A percentile compares a stretch with the other conserved stretches of the same genome.
Conservation (phyloP, 2,113 vertebrate species). For the Sebastes fasciatus region DNA sequence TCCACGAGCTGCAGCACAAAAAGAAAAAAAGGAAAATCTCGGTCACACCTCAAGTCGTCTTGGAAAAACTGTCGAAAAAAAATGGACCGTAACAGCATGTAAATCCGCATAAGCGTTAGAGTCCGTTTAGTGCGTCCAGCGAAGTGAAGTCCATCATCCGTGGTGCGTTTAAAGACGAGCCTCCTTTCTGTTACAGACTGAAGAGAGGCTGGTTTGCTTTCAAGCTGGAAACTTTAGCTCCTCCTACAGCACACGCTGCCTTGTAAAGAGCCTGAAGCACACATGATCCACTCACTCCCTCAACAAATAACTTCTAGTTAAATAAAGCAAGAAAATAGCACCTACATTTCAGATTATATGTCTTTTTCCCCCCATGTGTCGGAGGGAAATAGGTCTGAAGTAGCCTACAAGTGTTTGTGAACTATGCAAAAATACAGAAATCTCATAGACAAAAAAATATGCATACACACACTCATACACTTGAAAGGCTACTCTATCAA, state of each 20-base stretch:
- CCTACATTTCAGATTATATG: too few species aligned
- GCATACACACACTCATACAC: not conserved
- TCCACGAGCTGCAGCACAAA: not conserved
- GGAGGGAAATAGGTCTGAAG: too few species aligned
- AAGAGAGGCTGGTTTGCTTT: conserved; percentile 10
- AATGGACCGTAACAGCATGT: not conserved
- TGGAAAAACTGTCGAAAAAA: not conserved
- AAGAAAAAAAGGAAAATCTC: not conserved
- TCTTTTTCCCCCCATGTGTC: not conserved
- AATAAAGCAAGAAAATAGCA: not conserved
- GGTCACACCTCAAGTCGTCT: not conserved
- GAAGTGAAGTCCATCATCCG: conserved; percentile 18
- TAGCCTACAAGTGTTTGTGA: not conserved
- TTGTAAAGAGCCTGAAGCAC: not conserved
- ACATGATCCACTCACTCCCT: not conserved
- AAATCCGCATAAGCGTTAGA: not conserved
- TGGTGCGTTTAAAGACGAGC: conserved; percentile 15
- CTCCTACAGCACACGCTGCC: conserved; percentile 58
- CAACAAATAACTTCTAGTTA: not conserved
- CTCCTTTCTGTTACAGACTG: conserved; percentile 37
- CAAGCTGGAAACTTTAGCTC: conserved; percentile 55
- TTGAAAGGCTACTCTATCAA: too few species aligned
- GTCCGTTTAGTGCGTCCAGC: conserved; percentile 34
- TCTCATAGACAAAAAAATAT: too few species aligned
- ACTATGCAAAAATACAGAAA: not conserved